These are phyloP conservation scores for Ethmia dodecea DNA, from an alignment of 2,888 invertebrate species.

Conservation along the genomic window DNA sequence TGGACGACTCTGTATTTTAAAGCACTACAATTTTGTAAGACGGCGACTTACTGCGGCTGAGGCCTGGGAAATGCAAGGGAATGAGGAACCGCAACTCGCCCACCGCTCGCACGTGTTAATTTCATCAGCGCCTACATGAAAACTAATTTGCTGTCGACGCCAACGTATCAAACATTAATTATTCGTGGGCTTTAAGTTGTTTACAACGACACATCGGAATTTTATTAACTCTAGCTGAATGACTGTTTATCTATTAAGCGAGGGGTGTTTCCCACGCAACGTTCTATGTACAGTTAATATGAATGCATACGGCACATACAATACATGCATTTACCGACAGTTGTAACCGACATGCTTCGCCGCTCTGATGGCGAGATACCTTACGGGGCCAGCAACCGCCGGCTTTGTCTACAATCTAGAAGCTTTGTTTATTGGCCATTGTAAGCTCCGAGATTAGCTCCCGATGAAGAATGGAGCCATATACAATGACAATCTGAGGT, in stretches of 20 bases:
- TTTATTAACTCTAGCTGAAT: neutral
- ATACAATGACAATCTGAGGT: slow-evolving; percentile 40
- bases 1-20: too few relatives aligned
- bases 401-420: slow-evolving; percentile 61
- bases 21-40: too few relatives aligned
- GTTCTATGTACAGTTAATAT: slow-evolving; percentile 30
- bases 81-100: neutral
- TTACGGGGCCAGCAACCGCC: slow-evolving; percentile 41
- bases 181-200: neutral
- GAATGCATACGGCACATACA: slow-evolving; percentile 55
- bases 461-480: slow-evolving; percentile 54
- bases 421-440: slow-evolving; percentile 70
- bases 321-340: slow-evolving; percentile 59
- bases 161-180: neutral
- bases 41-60: slow-evolving; percentile 35
- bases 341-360: slow-evolving; percentile 63
- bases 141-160: slow-evolving; percentile 4
- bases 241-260: neutral
- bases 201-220: neutral
- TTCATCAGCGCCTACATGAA: slow-evolving; percentile 7
- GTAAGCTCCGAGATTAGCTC: slow-evolving; percentile 50
- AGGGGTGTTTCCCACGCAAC: slow-evolving; percentile 19
- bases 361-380: slow-evolving; percentile 54
- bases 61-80: slow-evolving; percentile 43
- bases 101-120: slow-evolving; percentile 2